Percentiles rank a stretch among this genome's conserved stretches.
Evolutionary conservation across 2,888 invertebrate genomes (phyloP).

Genomic region (Hedychridium roseum): DNA sequence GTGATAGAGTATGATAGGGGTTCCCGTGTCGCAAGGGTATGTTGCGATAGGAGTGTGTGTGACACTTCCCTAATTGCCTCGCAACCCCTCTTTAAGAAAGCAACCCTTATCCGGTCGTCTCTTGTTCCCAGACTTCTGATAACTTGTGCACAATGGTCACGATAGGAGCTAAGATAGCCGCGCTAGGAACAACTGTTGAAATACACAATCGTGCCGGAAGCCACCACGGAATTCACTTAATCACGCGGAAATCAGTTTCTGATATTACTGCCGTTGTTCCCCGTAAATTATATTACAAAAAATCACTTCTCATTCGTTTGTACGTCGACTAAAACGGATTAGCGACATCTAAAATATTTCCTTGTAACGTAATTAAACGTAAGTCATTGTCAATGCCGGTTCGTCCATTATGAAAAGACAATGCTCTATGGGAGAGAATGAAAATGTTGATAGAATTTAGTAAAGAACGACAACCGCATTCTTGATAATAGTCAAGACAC

Average conservation of each 20-base stretch:
- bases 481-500: conserved; percentile 41
- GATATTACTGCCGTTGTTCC: too few relatives aligned
- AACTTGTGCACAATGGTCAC: conserved; percentile 4
- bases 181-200: too few relatives aligned
- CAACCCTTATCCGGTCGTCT: conserved; percentile 41
- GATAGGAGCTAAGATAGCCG: too few relatives aligned
- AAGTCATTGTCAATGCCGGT: too few relatives aligned
- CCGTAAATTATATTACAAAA: too few relatives aligned
- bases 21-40: conserved; percentile 40
- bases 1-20: conserved; percentile 49
- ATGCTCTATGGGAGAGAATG: conserved; percentile 13
- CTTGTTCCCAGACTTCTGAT: conserved; percentile 15
- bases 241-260: too few relatives aligned
- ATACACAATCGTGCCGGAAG: too few relatives aligned
- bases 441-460: conserved; percentile 13
- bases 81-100: conserved; percentile 57
- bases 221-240: too few relatives aligned
- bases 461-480: conserved; percentile 41
- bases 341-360: too few relatives aligned
- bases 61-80: conserved; percentile 63
- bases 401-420: conserved; percentile 12
- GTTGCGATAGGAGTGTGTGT: conserved; percentile 55
- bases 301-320: too few relatives aligned
- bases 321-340: too few relatives aligned
- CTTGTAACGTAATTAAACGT: too few relatives aligned